Base-by-base conservation (phyloP, 2,888 invertebrate genomes). In the Sericinus montela region DNA sequence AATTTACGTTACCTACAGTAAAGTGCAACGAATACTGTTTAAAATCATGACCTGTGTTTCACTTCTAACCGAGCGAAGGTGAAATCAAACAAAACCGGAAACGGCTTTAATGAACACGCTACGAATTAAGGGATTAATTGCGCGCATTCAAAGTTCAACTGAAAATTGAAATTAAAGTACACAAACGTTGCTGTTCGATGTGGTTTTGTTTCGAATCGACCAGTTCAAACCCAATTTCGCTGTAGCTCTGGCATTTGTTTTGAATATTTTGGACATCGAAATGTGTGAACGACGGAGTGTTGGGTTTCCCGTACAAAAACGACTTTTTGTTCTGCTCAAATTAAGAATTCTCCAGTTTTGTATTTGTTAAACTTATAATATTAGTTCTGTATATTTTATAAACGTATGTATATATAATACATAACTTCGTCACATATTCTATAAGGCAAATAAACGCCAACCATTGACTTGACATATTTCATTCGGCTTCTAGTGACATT, bases 61-160 rank as follows among this genome's bases (percentile, higher is more conserved):
- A 45, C 55, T 55, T 62, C 61, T 61, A 63, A 66, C 59, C 48
- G 45, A 53, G 57, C 56, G 56, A 57, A 58, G 56, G 51, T 53
- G 51, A 46, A 51, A 52, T 48, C 46, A 54, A 52, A 44, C 48
- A 44, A 49, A 47, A 44, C 38, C 32, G n/a, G 29, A 49, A 37
- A 49, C 46, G 54, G 55, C 56, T 62, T 60, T 63, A 62, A 67
- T 62, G 58, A 63, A 63, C 60, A 59, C 56, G 53, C 54, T 53
- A 49, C 52, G 59, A 62, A 66, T 66, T 65, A 62, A 59, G 59
- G 58, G 57, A 63, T 63, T 62, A 58, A 44, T 59, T 51, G 53
- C 51, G 53, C 52, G 45, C 52, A 53, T 52, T 55, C 53, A 55
- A 57, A 59, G 51, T 59, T 56, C 40, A 35, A 42, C 42, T 43